Base-by-base conservation (phyloP, 2,797 vertebrate species). In the Avahi laniger region DNA sequence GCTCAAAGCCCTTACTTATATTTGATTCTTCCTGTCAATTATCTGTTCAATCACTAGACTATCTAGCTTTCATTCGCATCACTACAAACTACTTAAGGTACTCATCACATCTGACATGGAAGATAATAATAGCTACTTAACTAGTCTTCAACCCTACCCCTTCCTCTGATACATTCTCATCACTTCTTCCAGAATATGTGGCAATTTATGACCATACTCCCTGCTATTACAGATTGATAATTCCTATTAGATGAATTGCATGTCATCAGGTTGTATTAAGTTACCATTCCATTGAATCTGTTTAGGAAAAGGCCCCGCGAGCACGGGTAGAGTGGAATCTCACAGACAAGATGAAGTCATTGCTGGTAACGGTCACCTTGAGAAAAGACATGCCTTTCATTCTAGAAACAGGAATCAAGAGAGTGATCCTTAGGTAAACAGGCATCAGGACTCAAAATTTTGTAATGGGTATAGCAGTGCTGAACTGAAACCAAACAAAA, bases 401-500 rank as follows among this genome's bases (percentile, higher is more conserved):
- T 94, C 7, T 50, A 48, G 15, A 89, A 94, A 92, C 5, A 78
- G 57, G 22, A 89, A 78, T 46, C 41, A 8, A 79, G 24, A 80
- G 69, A 94, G 9, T 30, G 8, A 33, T n/a, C 43, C 6, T 80
- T 79, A 63, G 4, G 6, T 57, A 92, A 22, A 80, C 9, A 89
- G 24, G 20, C 14, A 93, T 61, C 24, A 20, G 57, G 17, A 88
- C 61, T 95, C 41, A 63, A 95, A 87, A 54, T 81, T 78, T 83
- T 90, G 9, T 80, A 93, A 93, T 5, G 93, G 28, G 48, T 61
- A 57, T 65, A 93, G 24, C 46, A 84, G 18, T 46, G 38, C 10
- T 92, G 46, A 93, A 81, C 41, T 57, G 65, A 84, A 97, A 89
- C 26, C 4, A 72, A 85, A 92, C 5, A 92, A 70, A 93, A 81